Base-by-base conservation (phyloP, 2,113 vertebrate species). In the Hassar affinis region DNA sequence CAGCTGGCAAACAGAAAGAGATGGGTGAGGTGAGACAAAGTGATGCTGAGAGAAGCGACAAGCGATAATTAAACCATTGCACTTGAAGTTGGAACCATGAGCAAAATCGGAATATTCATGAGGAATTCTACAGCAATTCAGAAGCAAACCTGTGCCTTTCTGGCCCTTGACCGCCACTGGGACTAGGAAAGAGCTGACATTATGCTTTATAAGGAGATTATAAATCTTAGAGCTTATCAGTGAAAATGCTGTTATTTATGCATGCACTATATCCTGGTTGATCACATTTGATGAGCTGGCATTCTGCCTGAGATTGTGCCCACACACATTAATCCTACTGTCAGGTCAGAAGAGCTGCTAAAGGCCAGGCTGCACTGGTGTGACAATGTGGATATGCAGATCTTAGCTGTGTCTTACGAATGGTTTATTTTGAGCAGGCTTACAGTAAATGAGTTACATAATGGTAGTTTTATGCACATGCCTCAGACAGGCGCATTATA, bases 1-100 rank as follows among this genome's bases (percentile, higher is more conserved):
- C 30, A 85, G 14, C 75, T 78, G 80, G 54, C 62, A 84, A 79
- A 62, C 27, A 1, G n/a, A 56, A 18, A 33, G 20, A 79, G 12
- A 78, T 20, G 18, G 61, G 9, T 56, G 47, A 75, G 42, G 82
- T 68, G 59, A 79, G 54, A 52, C 49, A 61, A 27, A 6, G 9
- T 1, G 57, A 81, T 49, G 54, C 22, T 38, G 35, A 74, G 11
- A 59, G 52, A 81, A 59, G 69, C 57, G 88, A 51, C 78, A 84
- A 76, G 83, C 20, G 81, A 83, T 86, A 86, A 86, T 85, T 83
- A 85, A 85, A 71, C 45, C 78, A 82, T 86, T 35, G 38, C 86
- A 84, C 78, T 80, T 54, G 45, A 85, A 51, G 78, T 56, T 49
- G 61, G 22, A 64, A 42, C 35, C 17, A 68, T 59, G 42, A 81